Conservation (phyloP, 2,888 invertebrate species). For the Netelia melanura region DNA sequence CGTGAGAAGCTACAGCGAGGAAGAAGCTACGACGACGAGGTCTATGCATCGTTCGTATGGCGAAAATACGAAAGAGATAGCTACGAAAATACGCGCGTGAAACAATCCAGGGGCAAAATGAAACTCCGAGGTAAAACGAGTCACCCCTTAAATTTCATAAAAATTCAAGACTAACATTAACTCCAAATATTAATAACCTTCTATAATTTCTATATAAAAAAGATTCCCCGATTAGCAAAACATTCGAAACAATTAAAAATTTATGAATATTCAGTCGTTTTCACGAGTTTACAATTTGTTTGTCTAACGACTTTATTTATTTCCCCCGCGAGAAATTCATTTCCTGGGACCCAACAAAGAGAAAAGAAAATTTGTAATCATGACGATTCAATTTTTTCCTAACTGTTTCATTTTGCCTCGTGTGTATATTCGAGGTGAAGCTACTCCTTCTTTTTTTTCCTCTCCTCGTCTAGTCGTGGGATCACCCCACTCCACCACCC, state of each 20-base stretch:
- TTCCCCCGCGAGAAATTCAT: background rate
- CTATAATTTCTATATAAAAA: no score
- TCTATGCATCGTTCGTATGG: constrained; percentile 11
- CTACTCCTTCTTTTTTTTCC: constrained; percentile 33
- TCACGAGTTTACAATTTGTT: background rate
- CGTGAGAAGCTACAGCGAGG: constrained; percentile 60
- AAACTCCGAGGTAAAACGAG: background rate
- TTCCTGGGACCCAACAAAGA: background rate
- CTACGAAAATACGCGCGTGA: constrained; percentile 20
- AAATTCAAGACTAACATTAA: no score
- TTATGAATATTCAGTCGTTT: background rate
- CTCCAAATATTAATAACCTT: no score
- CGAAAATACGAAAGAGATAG: constrained; percentile 9
- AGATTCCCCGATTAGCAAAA: no score
- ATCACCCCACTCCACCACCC: constrained; percentile 65
- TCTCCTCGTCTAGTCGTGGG: constrained; percentile 75
- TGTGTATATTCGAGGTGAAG: constrained; percentile 28
- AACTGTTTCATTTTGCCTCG: constrained; percentile 41
- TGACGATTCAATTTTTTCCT: constrained; percentile 3
- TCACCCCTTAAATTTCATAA: background rate
- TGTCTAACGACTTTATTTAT: no score
- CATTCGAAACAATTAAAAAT: no score
- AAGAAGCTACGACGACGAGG: constrained; percentile 27
- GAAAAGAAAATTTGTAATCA: background rate
- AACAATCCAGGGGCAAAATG: background rate